Conservation (phyloP, 2,888 invertebrate species). For the Ephialtes manifestator region DNA sequence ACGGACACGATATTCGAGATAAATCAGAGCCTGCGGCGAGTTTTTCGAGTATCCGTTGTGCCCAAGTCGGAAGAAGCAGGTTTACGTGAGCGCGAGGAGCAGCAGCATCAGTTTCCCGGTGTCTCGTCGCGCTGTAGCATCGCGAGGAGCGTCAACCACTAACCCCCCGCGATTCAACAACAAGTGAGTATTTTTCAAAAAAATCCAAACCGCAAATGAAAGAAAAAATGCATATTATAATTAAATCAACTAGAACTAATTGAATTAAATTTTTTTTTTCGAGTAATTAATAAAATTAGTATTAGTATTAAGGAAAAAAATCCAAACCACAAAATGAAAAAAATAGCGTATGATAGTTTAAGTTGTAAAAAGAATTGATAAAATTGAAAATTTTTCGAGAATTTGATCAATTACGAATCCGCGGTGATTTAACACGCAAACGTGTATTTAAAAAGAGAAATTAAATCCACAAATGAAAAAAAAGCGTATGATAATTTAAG, state of each 20-base stretch:
- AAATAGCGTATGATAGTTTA: not conserved
- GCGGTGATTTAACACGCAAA: no score
- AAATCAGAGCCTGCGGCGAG: slow-evolving; percentile 87
- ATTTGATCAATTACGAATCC: no score
- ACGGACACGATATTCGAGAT: slow-evolving; percentile 87
- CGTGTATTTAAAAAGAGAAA: not conserved
- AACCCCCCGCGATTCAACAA: slow-evolving; percentile 50
- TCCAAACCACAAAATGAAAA: not conserved
- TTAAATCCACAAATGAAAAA: not conserved
- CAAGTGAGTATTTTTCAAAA: slow-evolving; percentile 44
- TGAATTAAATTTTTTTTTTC: no score
- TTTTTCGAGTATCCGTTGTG: slow-evolving; percentile 78
- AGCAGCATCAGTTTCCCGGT: slow-evolving; percentile 76
- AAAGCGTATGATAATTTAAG: not conserved
- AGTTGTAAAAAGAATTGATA: not conserved
- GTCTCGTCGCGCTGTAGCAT: slow-evolving; percentile 73
- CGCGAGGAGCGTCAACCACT: slow-evolving; percentile 54
- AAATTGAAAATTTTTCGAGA: not conserved
- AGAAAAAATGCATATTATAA: not conserved
- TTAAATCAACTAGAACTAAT: no score
- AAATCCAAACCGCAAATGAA: not conserved
- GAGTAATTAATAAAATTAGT: no score
- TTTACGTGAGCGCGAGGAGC: slow-evolving; percentile 28
- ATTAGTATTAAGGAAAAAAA: no score
- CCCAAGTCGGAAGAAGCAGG: slow-evolving; percentile 37